Conservation (phyloP, 2,113 vertebrate species). For the Athene cunicularia region DNA sequence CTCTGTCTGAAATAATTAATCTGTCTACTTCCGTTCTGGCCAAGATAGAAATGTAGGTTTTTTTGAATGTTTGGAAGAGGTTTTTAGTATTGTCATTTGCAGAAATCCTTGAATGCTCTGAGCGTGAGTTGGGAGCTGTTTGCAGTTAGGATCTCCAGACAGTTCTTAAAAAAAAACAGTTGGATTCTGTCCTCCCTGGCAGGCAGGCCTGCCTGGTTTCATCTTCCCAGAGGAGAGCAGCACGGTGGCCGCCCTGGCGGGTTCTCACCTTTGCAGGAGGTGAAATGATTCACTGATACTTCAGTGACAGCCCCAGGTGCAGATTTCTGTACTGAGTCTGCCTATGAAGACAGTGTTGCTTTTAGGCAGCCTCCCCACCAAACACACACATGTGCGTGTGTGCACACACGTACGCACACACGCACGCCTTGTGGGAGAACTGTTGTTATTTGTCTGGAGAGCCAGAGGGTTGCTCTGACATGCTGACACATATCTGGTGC, state of each 20-base stretch:
- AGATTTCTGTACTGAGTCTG: background rate
- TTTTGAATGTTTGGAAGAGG: background rate
- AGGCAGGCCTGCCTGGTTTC: background rate
- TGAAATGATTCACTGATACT: background rate
- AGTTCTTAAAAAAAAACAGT: background rate
- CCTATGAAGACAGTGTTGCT: background rate
- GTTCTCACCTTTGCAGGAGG: background rate
- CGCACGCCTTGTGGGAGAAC: background rate
- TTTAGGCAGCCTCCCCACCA: background rate
- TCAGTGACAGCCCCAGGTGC: background rate
- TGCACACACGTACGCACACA: too few species aligned
- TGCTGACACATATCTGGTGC: rapidly evolving
- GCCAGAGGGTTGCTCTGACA: background rate
- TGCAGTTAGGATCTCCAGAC: background rate
- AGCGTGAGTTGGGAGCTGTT: background rate
- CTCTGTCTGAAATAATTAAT: background rate
- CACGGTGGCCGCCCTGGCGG: rapidly evolving
- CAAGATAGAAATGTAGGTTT: background rate
- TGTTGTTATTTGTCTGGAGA: background rate
- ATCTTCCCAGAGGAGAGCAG: background rate
- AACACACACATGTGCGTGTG: rapidly evolving
- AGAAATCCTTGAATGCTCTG: background rate
- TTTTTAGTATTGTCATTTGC: background rate
- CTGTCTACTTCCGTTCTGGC: background rate
- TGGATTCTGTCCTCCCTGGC: background rate